phyloP scores from a whole-genome alignment of 2,888 invertebrate species.

The Cantharis lateralis region DNA sequence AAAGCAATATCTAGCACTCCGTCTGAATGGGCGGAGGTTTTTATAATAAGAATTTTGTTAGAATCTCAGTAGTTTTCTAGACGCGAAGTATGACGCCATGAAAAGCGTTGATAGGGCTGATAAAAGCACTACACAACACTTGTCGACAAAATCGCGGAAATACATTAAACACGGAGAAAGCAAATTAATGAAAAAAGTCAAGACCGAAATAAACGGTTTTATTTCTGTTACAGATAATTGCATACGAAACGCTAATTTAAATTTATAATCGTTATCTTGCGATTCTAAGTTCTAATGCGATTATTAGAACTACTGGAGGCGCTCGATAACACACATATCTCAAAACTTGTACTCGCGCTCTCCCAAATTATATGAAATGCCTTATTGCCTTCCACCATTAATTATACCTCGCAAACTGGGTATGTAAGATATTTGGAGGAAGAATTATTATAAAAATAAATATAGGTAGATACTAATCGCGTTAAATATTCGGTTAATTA shows the following conservation, averaged over 20 bases:
- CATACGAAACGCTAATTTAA: slow-evolving; percentile 31
- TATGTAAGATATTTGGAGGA: slow-evolving; percentile 44
- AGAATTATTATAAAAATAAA: neutral
- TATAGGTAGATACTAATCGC: neutral
- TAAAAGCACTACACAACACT: slow-evolving; percentile 36
- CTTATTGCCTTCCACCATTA: slow-evolving; percentile 39
- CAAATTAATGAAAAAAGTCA: slow-evolving; percentile 12
- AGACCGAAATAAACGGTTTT: neutral
- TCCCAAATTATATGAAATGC: slow-evolving; percentile 40
- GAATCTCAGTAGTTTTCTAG: slow-evolving; percentile 36
- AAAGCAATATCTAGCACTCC: slow-evolving; percentile 38
- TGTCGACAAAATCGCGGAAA: slow-evolving; percentile 37
- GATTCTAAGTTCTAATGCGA: slow-evolving; percentile 36
- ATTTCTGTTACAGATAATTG: neutral
- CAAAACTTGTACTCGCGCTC: slow-evolving; percentile 34
- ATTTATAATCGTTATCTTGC: slow-evolving; percentile 25
- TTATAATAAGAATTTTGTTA: slow-evolving; percentile 43
- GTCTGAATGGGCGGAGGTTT: slow-evolving; percentile 38
- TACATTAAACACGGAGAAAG: slow-evolving; percentile 23
- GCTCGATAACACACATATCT: slow-evolving; percentile 40
- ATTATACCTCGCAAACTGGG: slow-evolving; percentile 45
- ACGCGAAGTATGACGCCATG: slow-evolving; percentile 29
- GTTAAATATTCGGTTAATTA: neutral
- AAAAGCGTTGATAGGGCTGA: slow-evolving; percentile 38
- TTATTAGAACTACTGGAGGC: slow-evolving; percentile 32